Evolutionary conservation across 2,888 invertebrate species (phyloP).

Genomic region (Leptopterna dolabrata): DNA sequence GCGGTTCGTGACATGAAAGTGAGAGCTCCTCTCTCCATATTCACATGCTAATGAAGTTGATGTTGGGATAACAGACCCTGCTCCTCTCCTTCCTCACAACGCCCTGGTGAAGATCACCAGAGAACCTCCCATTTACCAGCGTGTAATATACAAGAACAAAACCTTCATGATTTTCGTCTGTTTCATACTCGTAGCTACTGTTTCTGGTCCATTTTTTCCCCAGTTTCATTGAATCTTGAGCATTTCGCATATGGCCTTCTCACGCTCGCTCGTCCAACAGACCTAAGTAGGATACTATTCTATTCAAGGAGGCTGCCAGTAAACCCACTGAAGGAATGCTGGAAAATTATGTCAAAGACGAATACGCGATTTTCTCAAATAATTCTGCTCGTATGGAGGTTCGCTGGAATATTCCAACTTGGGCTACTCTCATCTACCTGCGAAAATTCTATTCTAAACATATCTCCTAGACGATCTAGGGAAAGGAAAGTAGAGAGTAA

Average conservation of each 20-base stretch:
- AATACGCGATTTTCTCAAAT: no score
- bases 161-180: background rate
- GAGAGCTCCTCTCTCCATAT: slow-evolving; percentile 5
- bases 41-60: slow-evolving; percentile 23
- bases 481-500: no score
- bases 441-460: no score
- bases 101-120: no score
- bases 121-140: background rate
- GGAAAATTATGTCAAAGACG: no score
- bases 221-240: background rate
- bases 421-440: no score
- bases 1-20: slow-evolving; percentile 14
- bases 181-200: background rate
- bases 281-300: background rate
- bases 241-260: background rate
- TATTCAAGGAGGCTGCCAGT: background rate
- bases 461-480: no score
- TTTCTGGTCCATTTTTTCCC: background rate
- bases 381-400: no score
- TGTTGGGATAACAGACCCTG: background rate
- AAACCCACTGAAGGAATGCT: no score
- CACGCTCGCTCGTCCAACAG: background rate
- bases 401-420: no score
- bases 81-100: background rate
- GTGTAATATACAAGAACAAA: background rate